Percentiles rank a stretch among this genome's conserved stretches.
Conservation (phyloP, 1,140 invertebrate genomes). For the Hestina assimilis region DNA sequence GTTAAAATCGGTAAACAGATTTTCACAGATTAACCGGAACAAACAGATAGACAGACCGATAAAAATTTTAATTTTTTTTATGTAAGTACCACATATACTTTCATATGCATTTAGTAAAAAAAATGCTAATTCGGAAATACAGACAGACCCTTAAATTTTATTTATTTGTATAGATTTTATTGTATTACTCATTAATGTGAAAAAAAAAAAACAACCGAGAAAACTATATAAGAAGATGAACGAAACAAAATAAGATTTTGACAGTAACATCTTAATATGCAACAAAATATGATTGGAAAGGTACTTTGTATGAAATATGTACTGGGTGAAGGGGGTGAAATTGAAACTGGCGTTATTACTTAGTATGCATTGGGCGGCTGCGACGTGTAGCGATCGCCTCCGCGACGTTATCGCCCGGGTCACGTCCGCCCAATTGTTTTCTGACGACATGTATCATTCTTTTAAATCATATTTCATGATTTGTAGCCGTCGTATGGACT, state of each 20-base stretch:
- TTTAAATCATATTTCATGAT: conserved; percentile 72
- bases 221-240: no score
- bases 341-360: conserved; percentile 70
- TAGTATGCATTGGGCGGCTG: conserved; percentile 73
- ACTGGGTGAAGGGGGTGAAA: conserved; percentile 60
- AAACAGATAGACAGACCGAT: no score
- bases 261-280: conserved; percentile 20
- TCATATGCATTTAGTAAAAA: no score
- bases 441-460: conserved; percentile 75
- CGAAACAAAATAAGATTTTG: background rate
- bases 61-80: no score
- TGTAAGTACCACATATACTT: no score
- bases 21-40: no score
- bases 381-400: conserved; percentile 62
- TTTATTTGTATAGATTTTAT: no score
- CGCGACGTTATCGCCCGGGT: conserved; percentile 54
- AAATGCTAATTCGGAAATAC: no score
- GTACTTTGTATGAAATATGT: conserved; percentile 39
- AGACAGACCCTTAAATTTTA: no score
- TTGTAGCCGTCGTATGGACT: conserved; percentile 52
- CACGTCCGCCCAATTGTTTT: conserved; percentile 76
- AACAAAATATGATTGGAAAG: conserved; percentile 27
- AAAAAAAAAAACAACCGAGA: no score
- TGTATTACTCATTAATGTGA: no score
- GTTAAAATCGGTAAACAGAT: no score